Base-by-base conservation (phyloP, 2,113 vertebrate genomes). In the Melanotaenia duboulayi region DNA sequence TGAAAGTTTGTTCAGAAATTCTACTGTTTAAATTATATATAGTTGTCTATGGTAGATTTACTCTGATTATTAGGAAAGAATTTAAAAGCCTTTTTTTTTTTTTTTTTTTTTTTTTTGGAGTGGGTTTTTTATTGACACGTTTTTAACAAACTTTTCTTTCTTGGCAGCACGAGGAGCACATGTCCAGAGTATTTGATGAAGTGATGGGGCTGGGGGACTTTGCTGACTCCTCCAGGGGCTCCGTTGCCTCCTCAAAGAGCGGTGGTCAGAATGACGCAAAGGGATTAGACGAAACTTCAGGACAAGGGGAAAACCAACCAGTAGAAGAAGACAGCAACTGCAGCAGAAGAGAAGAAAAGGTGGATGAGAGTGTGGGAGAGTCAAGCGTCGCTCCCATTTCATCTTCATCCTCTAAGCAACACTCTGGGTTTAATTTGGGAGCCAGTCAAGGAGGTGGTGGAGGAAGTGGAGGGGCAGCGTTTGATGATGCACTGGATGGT, bases 201-300 rank as follows among this genome's bases (percentile, higher is more conserved):
- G 91, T 92, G 50, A 91, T 91, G 89, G 90, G 90, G 0, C 71
- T 92, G 39, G 89, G 90, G 63, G 64, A 88, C 17, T 91, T 88
- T 5, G 89, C 89, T 0, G 89, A 92, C 40, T 86, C 85, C 35
- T 87, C 91, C 24, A 74, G 71, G 19, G 83, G 87, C 37, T 92
- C 90, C n/a, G 80, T 71, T 20, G 51, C 67, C 13, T 92, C 90
- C 4, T 87, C 88, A 11, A 88, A 59, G 65, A 91, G 90, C 12
- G 82, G 77, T 12, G 83, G 68, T 37, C 85, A 57, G 25, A 71
- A 87, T 0, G 85, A 87, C 4, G 11, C 79, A 4, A 90, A 82
- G 51, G 83, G 9, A 25, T 71, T 1, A 0, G 87, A 88, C 0
- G 59, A 89, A 71, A 64, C 67, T 2, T 71, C 65, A 23, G 80